Evolutionary conservation across 2,113 vertebrate species (phyloP), one percentile per base, ranked within the genome.

Genomic region (Salminus brasiliensis): DNA sequence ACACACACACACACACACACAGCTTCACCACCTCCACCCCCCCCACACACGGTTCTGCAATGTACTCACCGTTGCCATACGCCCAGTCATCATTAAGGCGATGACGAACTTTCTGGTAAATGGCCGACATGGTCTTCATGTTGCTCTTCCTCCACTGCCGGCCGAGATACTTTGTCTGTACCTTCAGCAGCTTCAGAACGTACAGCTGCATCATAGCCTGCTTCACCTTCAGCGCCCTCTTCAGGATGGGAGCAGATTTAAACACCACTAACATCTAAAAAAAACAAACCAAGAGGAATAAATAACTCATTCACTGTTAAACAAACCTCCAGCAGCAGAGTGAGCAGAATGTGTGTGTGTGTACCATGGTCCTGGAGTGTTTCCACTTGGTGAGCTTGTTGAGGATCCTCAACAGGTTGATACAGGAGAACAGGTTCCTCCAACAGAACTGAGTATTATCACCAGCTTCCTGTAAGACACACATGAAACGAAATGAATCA

Each of bases 371-470:
- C 81, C 98, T 95, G 18, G 98, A 99, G 81, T 99, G 98, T 66
- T 99, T 99, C 98, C 98, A 99, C 85, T 99, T 99, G 32, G 97
- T 99, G 82, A 99, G 94, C 81, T 99, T 99, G 92, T 99, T 99
- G 23, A 99, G 92, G 86, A 98, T 99, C 81, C 98, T 94, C 84
- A 99, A 93, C 59, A 99, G 93, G 87, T 99, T 98, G 4, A 99
- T 99, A 82, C 98, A 99, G 30, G 98, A 99, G 85, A 98, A 99
- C 77, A 99, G 93, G 87, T 99, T 99, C 86, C 98, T 92, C 98
- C 98, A 99, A 89, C 98, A 99, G 85, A 99, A 99, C 89, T 98
- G 97, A 88, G 96, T 99, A 88, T 95, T 98, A 91, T 99, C 98
- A 80, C 97, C 98, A 0, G 97, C 97, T 92, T 99, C 97, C 98